phyloP scores from a whole-genome alignment of 2,888 invertebrate species.

The Melinopterus prodromus region DNA sequence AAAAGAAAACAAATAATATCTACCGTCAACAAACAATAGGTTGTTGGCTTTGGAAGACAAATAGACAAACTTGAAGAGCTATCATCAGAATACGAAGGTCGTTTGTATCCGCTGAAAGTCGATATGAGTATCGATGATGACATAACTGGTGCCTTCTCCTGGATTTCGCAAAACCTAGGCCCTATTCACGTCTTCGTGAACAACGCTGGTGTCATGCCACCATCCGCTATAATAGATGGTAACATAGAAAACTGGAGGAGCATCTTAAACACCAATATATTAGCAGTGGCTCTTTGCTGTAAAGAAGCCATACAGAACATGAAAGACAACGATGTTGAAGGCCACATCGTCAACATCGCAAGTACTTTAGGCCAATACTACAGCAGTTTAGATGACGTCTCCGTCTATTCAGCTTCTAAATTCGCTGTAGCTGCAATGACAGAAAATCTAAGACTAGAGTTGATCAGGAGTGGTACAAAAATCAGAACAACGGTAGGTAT shows the following conservation, averaged over 20 bases:
- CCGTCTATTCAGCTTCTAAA: slow-evolving; percentile 21
- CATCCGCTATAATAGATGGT: slow-evolving; percentile 20
- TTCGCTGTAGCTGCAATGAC: slow-evolving; percentile 18
- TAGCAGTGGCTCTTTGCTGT: slow-evolving; percentile 22
- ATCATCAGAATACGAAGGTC: not conserved
- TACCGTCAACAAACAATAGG: not conserved
- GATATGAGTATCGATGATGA: slow-evolving; percentile 27
- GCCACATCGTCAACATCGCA: slow-evolving; percentile 33
- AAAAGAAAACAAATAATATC: not conserved
- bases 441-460: slow-evolving; percentile 16
- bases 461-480: slow-evolving; percentile 21
- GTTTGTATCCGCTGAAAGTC: slow-evolving; percentile 24
- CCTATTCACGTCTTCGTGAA: slow-evolving; percentile 23
- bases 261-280: slow-evolving; percentile 29
- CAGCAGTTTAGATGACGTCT: slow-evolving; percentile 8
- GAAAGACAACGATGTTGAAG: slow-evolving; percentile 25
- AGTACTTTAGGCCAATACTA: slow-evolving; percentile 28
- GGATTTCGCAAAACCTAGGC: slow-evolving; percentile 20
- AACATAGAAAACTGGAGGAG: slow-evolving; percentile 26
- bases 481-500: slow-evolving; percentile 21
- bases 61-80: slow-evolving; percentile 12
- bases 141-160: slow-evolving; percentile 11
- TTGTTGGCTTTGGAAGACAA: slow-evolving; percentile 27
- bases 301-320: slow-evolving; percentile 32
- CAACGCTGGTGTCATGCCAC: slow-evolving; percentile 27